Percentiles rank a stretch among this genome's conserved stretches.
phyloP scores from a whole-genome alignment of 1,140 invertebrate genomes.

The Sitodiplosis mosellana region DNA sequence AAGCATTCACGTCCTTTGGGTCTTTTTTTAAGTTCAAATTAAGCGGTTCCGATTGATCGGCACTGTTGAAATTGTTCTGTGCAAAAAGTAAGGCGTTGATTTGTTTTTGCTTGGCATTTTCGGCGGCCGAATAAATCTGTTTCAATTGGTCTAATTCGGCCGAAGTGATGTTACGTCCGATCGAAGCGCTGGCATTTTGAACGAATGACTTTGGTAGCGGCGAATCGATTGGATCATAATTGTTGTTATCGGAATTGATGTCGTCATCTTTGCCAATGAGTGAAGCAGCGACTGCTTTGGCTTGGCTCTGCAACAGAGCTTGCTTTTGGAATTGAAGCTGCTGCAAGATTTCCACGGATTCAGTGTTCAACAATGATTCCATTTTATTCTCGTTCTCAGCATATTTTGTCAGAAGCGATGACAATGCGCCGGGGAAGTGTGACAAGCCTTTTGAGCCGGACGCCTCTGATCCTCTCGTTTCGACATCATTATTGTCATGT shows the following conservation, averaged over 20 bases:
- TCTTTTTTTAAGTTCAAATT: constrained; percentile 1
- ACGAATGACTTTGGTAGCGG: constrained; percentile 3
- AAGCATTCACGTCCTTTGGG: not conserved
- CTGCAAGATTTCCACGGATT: constrained; percentile 1
- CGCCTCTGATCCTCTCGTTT: not conserved
- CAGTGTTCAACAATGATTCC: too few relatives aligned
- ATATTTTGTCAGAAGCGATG: too few relatives aligned
- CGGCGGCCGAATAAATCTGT: constrained; percentile 3
- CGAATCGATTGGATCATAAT: not conserved
- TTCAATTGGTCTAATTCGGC: constrained; percentile 3
- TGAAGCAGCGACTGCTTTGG: not conserved
- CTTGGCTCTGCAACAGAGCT: not conserved
- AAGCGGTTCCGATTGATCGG: constrained; percentile 1
- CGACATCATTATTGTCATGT: not conserved
- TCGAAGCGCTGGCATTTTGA: not conserved
- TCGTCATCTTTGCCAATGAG: not conserved
- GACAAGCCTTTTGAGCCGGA: not conserved
- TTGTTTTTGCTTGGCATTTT: not conserved
- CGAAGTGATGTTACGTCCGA: not conserved
- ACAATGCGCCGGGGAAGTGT: too few relatives aligned
- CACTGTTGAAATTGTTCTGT: too few relatives aligned
- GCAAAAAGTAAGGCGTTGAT: too few relatives aligned
- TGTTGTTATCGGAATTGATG: not conserved
- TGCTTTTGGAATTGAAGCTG: constrained; percentile 2
- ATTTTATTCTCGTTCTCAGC: too few relatives aligned